Evolutionary conservation across 2,797 vertebrate species (phyloP).

Genomic region (Pseudochromis fuscus): DNA sequence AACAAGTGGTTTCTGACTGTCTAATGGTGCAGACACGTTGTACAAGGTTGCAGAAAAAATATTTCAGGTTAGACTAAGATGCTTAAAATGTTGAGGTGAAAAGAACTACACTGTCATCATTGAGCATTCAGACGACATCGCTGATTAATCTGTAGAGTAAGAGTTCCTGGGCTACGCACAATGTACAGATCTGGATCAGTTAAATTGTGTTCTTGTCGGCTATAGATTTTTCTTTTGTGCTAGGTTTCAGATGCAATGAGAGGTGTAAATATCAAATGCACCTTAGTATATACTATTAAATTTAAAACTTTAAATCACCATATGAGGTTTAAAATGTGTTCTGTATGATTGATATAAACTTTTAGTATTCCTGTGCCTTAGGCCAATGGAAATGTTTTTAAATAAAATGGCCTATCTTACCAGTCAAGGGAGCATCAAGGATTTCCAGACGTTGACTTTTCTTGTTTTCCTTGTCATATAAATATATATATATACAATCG

Average conservation of each 20-base stretch:
- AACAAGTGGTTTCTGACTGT: constrained; percentile 9
- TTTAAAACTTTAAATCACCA: constrained; percentile 71
- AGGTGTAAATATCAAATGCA: constrained; percentile 79
- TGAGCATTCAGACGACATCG: constrained; percentile 39
- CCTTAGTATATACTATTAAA: constrained; percentile 76
- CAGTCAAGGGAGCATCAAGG: constrained; percentile 80
- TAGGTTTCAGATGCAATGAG: constrained; percentile 74
- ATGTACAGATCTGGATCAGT: constrained; percentile 75
- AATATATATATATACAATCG: constrained; percentile 64
- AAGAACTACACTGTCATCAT: constrained; percentile 28
- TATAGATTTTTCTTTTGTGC: constrained; percentile 62
- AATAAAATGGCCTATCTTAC: constrained; percentile 84
- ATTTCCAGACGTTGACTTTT: constrained; percentile 76
- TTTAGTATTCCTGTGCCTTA: constrained; percentile 89
- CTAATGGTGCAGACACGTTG: constrained; percentile 36
- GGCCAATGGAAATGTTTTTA: constrained; percentile 86
- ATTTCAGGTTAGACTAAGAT: constrained; percentile 39
- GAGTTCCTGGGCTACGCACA: constrained; percentile 75
- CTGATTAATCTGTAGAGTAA: constrained; percentile 51
- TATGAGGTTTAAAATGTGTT: constrained; percentile 77
- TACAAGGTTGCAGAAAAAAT: constrained; percentile 25
- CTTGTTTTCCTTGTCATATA: constrained; percentile 76
- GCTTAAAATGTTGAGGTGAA: constrained; percentile 31
- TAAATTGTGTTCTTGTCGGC: constrained; percentile 63
- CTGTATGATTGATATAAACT: constrained; percentile 79